A percentile compares a stretch with the other conserved stretches of the same genome.
These are phyloP conservation scores for Bubo scandiacus DNA, from an alignment of 2,113 vertebrate genomes.

Conservation along the genomic window DNA sequence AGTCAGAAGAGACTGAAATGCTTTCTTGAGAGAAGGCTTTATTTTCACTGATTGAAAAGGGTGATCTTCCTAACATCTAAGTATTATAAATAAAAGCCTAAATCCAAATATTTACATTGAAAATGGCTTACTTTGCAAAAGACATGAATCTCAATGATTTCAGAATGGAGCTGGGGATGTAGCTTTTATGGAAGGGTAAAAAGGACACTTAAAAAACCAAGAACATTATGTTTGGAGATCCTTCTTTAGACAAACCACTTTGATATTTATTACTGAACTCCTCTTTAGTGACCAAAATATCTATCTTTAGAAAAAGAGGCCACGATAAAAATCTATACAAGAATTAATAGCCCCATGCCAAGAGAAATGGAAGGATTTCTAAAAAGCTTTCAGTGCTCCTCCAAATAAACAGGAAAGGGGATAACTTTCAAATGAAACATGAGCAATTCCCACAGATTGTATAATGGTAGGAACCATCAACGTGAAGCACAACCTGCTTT, in stretches of 20 bases:
- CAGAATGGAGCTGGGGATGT: not conserved
- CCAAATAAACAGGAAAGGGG: constrained; percentile 22
- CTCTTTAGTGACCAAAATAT: not conserved
- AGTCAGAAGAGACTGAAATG: not conserved
- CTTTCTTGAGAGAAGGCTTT: not conserved
- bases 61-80: not conserved
- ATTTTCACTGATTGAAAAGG: not conserved
- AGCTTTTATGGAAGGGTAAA: not conserved
- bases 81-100: constrained; percentile 1
- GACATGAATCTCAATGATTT: not conserved
- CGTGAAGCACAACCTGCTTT: not conserved
- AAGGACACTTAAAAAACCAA: not conserved
- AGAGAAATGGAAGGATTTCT: constrained; percentile 21
- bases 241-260: not conserved
- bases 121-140: not conserved
- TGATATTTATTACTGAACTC: not conserved
- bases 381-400: not conserved
- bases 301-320: not conserved
- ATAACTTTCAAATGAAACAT: not conserved
- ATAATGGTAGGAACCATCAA: not conserved
- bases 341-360: not conserved
- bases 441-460: not conserved
- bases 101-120: not conserved
- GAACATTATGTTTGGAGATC: not conserved
- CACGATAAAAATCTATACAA: not conserved